phyloP scores from a whole-genome alignment of 2,797 vertebrate species.

The Margarornis squamiger region DNA sequence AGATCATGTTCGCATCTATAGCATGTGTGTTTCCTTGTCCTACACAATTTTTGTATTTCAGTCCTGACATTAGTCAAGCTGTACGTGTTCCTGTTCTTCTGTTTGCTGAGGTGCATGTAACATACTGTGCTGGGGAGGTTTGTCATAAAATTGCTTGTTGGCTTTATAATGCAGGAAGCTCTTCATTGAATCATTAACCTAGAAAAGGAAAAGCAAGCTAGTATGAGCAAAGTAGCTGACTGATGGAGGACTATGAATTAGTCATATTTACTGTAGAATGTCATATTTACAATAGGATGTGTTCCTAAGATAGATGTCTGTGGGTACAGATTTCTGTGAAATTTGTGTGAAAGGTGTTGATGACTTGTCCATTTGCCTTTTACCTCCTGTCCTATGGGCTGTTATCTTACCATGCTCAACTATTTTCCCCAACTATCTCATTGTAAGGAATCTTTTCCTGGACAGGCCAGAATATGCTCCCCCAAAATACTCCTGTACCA shows the following conservation, averaged over 20 bases:
- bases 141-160: background rate
- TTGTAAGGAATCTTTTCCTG: background rate
- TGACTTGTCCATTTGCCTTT: background rate
- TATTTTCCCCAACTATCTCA: background rate
- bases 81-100: background rate
- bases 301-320: conserved; percentile 15
- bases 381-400: background rate
- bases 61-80: background rate
- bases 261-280: conserved; percentile 46
- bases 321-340: background rate
- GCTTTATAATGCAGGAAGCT: conserved; percentile 21
- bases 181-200: background rate
- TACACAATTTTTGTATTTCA: background rate
- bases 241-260: conserved; percentile 20
- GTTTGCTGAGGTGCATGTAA: background rate
- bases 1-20: background rate
- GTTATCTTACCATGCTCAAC: background rate
- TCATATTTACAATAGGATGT: conserved; percentile 36
- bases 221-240: conserved; percentile 25
- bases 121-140: background rate
- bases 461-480: background rate
- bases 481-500: background rate
- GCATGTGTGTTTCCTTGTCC: background rate
- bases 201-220: background rate
- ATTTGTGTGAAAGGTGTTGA: conserved; percentile 24